Base-by-base conservation (phyloP, 53 echinoderm and acorn worm genomes). In the Hippasteria phrygiana region DNA sequence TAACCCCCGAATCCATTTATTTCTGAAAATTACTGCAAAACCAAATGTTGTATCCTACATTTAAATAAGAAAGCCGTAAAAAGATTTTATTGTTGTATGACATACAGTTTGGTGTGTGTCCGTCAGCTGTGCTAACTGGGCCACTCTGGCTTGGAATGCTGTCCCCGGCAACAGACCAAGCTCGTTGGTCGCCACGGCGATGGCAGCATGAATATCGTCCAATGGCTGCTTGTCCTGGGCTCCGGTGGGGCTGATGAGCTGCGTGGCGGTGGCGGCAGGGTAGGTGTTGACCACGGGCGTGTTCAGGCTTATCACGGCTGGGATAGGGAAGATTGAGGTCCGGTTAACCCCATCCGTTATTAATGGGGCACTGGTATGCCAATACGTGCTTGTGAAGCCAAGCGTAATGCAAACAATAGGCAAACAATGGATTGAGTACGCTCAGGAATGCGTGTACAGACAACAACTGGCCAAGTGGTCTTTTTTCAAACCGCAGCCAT, bases 141-240 rank as follows among this genome's bases (percentile, higher is more conserved):
- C 91, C 16, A 96, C 95, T 20, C 97, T 71, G 29, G 95, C 95
- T 62, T 97, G 97, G 91, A 95, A 97, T 18, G 93, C 87, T 0
- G 87, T 90, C 56, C 94, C 95, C 54, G 97, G 97, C 28, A 97
- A 73, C 48, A 97, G 70, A n/a, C 94, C 93, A 29, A 97, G 90
- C 75, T 93, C 92, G 74, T 80, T 78, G 35, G 93, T 95, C 55
- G 95, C 97, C 50, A 97, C 97, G 54, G 97, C 95, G 56, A 97
- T 97, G 32, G 97, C 97, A 9, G 94, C 79, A 43, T 93, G 77
- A 55, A 97, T 85, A n/a, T 97, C 93, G 12, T 97, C 93, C 43
- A 97, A 62, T 40, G 93, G 90, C 66, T 97, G 97, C 17, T 88
- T 93, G 43, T 96, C 96, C 74, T 90, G 89, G 18, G 63, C 86